Percentiles rank a stretch among this genome's conserved stretches.
These are phyloP conservation scores for Oryzias woworae DNA, from an alignment of 2,113 vertebrate genomes.

Conservation along the genomic window DNA sequence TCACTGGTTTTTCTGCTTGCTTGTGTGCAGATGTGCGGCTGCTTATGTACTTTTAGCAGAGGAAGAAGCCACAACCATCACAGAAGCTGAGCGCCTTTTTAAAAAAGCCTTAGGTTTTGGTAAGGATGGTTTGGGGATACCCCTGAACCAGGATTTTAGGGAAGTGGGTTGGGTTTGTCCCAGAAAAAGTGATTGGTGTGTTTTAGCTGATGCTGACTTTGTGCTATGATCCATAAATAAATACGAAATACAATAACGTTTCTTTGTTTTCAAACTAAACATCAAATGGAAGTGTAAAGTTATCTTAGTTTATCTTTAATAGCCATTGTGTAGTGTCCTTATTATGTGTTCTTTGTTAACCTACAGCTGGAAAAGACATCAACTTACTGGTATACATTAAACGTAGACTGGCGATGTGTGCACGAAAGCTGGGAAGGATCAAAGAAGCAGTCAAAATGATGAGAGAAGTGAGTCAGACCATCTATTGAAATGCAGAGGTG, in stretches of 20 bases:
- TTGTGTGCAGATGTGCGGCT: conserved; percentile 86
- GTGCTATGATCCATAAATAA: too few species aligned
- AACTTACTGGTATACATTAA: conserved; percentile 97
- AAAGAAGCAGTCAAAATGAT: conserved; percentile 99
- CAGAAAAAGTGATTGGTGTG: too few species aligned
- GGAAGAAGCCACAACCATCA: conserved; percentile 96
- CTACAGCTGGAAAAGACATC: conserved; percentile 90
- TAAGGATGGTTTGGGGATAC: conserved; percentile 57
- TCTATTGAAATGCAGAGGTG: too few species aligned
- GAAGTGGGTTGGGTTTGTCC: neutral
- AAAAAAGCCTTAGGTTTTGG: conserved; percentile 94
- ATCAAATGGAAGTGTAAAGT: neutral
- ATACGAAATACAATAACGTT: too few species aligned
- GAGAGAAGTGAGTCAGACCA: conserved; percentile 89
- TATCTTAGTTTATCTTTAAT: neutral
- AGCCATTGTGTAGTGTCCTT: too few species aligned
- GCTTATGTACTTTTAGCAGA: conserved; percentile 95
- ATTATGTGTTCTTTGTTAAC: conserved; percentile 15
- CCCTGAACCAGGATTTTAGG: too few species aligned
- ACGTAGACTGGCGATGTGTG: conserved; percentile 96
- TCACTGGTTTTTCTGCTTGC: neutral
- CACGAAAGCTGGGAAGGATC: conserved; percentile 94
- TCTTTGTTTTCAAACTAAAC: neutral
- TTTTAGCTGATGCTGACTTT: too few species aligned
- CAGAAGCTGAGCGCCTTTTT: conserved; percentile 94